Base-by-base conservation (phyloP, 92 coral and sea anemone genomes). In the Blastomussa wellsi region DNA sequence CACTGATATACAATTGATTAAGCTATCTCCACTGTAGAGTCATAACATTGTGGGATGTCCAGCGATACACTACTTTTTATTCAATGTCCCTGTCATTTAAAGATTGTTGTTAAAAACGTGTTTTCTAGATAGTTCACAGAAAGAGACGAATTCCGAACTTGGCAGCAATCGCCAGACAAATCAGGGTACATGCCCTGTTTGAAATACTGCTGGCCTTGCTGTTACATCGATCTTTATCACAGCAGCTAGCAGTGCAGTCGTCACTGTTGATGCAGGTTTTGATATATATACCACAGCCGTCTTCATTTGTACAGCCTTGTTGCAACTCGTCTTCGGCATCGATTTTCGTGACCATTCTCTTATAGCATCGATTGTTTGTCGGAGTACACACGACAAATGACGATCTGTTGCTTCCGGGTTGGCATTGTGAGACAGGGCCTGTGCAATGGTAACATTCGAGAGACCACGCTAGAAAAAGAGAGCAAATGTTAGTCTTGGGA, bases 271-370 rank as follows among this genome's bases (percentile, higher is more conserved):
- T 7, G 39, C 88, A 77, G 20, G 76, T 8, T 19, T 78, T 78
- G 14, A 41, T 10, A 1, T 22, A 22, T 49, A 85, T 85, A 19
- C 9, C 32, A 36, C 88, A 85, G 28, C 74, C 72, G 17, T 65
- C 88, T 16, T 85, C 83, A 85, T 85, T 85, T 7, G 84, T 78
- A 36, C 88, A 85, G 36, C 84, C 84, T 85, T 35, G 76, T 1
- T 78, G 39, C 28, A 85, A 19, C 52, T 65, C 20, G 28, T 85
- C 88, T 53, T 77, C 88, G 2, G 65, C 72, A 24, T 42, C 76
- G 29, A n/a, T 48, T 67, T 78, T 48, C 49, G 20, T 22, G 37
- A 85, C 39, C 13, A 8, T 64, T 35, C 37, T 37, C 65, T 14
- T 35, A 33, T 11, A 85, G 53, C 88, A 85, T 26, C 83, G 68